Evolutionary conservation across 1,140 invertebrate species (phyloP), one percentile per base, ranked within the genome.

Genomic region (Drosophila kanapiae): DNA sequence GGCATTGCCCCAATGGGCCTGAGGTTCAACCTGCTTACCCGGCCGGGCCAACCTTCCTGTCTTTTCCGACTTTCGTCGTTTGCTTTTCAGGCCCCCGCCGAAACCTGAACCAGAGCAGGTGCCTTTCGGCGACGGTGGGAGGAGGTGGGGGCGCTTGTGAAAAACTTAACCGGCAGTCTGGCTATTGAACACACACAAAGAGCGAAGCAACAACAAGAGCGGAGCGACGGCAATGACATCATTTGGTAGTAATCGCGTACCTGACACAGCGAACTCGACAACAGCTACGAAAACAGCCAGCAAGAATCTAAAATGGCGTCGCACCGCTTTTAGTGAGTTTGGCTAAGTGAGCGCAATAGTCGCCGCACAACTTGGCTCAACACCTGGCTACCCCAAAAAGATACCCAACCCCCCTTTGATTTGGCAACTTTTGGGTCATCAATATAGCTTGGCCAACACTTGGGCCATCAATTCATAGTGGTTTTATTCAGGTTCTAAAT

Each of bases 141-240:
- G 40, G 18, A 23, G 53, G 18, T 18, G 61, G 67, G 47, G 67
- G 48, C 61, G 48, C 67, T 70, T 45, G 47, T 54, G 63, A 70
- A 63, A 58, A 70, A 76, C 65, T 80, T 82, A 78, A 78, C 72
- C 65, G 63, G 64, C 61, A 51, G 80, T 76, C 48, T 83, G 81
- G 63, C 58, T 63, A 65, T 84, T 82, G 75, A 76, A 79, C 72
- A 68, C 53, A 65, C 61, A 70, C 62, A 76, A 71, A 83, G 57
- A 63, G 49, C 42, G 16, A 29, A 53, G 49, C 81, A 70, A 18
- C 57, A 71, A 57, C 61, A 33, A 67, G 31, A 70, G 35, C 48
- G 18, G 27, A 67, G 51, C 54, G 18, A 53, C 60, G 83, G 83
- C 83, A 87, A 87, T 87, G 83, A 87, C 83, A 87, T 87, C 83